Evolutionary conservation across 2,888 invertebrate genomes (phyloP).

Genomic region (Peribatodes rhomboidaria): DNA sequence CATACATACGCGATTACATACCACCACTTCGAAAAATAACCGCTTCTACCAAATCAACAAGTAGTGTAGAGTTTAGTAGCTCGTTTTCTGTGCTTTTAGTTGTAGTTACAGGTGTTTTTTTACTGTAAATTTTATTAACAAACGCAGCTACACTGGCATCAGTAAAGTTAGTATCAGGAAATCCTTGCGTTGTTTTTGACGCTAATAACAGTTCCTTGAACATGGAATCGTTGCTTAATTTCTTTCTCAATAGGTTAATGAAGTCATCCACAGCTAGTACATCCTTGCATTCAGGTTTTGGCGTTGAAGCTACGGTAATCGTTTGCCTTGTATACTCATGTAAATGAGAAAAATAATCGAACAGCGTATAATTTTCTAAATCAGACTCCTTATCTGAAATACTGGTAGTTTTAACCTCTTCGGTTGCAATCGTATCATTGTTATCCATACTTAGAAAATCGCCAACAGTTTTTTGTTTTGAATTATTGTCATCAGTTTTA

Average conservation of each 20-base stretch:
- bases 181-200: slow-evolving; percentile 52
- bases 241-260: slow-evolving; percentile 72
- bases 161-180: slow-evolving; percentile 57
- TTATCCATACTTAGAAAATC: slow-evolving; percentile 7
- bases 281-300: slow-evolving; percentile 64
- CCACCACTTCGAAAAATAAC: slow-evolving; percentile 78
- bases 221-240: slow-evolving; percentile 68
- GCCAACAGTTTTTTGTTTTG: slow-evolving; percentile 1
- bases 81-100: slow-evolving; percentile 61
- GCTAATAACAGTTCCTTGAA: slow-evolving; percentile 69
- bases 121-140: slow-evolving; percentile 71
- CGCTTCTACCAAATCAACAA: slow-evolving; percentile 79
- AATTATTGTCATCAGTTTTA: slow-evolving; percentile 14
- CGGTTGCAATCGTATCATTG: slow-evolving; percentile 14
- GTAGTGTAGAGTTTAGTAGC: slow-evolving; percentile 74
- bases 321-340: slow-evolving; percentile 59
- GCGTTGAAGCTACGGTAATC: slow-evolving; percentile 48
- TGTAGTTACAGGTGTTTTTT: slow-evolving; percentile 63
- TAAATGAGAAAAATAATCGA: slow-evolving; percentile 70
- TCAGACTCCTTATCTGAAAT: slow-evolving; percentile 29
- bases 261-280: slow-evolving; percentile 70
- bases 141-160: slow-evolving; percentile 74
- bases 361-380: slow-evolving; percentile 56
- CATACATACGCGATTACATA: slow-evolving; percentile 45
- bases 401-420: slow-evolving; percentile 5